These are phyloP conservation scores for Thryonomys swinderianus DNA, from an alignment of 2,113 vertebrate genomes.

Conservation along the genomic window DNA sequence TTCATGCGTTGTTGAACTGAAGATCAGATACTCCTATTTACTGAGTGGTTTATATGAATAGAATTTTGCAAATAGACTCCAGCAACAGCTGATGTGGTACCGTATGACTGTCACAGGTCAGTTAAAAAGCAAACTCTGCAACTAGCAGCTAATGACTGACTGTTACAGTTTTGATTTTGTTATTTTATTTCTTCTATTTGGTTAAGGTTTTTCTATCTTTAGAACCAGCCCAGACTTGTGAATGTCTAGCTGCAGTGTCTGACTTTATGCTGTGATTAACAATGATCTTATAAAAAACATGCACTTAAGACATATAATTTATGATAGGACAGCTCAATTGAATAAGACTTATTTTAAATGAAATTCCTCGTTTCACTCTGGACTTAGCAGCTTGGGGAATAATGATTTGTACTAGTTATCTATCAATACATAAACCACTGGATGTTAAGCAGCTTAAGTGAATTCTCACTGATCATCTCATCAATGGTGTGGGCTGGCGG, in stretches of 20 bases:
- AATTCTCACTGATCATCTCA: not conserved
- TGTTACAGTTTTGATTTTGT: not conserved
- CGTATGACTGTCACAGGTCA: not conserved
- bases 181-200: not conserved
- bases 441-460: not conserved
- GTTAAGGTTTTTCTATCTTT: not conserved
- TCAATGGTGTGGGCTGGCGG: not conserved
- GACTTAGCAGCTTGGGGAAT: not conserved
- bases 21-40: not conserved
- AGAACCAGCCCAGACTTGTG: not conserved
- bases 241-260: not conserved
- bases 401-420: not conserved
- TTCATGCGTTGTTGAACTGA: not conserved
- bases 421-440: not conserved
- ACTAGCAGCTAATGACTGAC: not conserved
- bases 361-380: not conserved
- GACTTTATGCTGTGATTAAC: not conserved
- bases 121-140: not conserved
- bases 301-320: not conserved
- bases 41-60: not conserved
- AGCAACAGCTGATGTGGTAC: not conserved
- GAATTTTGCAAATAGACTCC: constrained; percentile 19
- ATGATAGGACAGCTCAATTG: not conserved
- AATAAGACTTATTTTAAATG: not conserved
- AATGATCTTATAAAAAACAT: not conserved